Percentiles rank a stretch among this genome's conserved stretches.
These are phyloP conservation scores for Pantherophis vulpinus DNA, from an alignment of 2,797 vertebrate species.

Conservation along the genomic window DNA sequence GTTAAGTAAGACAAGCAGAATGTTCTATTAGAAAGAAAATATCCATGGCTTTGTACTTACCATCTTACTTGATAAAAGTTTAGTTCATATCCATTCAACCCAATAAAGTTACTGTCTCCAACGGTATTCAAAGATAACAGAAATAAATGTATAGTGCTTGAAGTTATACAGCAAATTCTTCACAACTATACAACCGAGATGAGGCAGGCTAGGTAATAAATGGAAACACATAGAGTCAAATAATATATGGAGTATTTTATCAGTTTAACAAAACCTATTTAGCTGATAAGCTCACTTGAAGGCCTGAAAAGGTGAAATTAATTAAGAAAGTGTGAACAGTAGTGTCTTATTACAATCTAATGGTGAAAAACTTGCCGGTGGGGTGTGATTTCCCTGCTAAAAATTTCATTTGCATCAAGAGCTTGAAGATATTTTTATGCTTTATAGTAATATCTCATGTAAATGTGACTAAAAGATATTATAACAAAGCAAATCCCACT, in stretches of 20 bases:
- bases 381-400: neutral
- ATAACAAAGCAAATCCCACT: conserved; percentile 2
- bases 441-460: conserved; percentile 3
- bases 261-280: conserved; percentile 38
- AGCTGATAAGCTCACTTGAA: neutral
- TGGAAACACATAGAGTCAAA: conserved; percentile 13
- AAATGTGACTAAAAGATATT: neutral
- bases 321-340: conserved; percentile 8
- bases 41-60: conserved; percentile 28
- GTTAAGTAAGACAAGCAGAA: neutral
- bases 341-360: neutral
- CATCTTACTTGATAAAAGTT: conserved; percentile 28
- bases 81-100: conserved; percentile 14
- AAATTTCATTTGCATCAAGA: conserved; percentile 28
- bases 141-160: neutral
- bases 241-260: conserved; percentile 39
- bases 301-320: conserved; percentile 7
- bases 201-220: conserved; percentile 1
- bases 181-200: conserved; percentile 12
- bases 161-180: conserved; percentile 11
- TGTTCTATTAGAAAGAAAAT: neutral
- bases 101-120: conserved; percentile 28
- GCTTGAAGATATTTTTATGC: neutral
- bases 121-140: neutral
- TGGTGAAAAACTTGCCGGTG: conserved; percentile 7